Conservation (phyloP, 2,888 invertebrate genomes). For the Spodoptera exigua region DNA sequence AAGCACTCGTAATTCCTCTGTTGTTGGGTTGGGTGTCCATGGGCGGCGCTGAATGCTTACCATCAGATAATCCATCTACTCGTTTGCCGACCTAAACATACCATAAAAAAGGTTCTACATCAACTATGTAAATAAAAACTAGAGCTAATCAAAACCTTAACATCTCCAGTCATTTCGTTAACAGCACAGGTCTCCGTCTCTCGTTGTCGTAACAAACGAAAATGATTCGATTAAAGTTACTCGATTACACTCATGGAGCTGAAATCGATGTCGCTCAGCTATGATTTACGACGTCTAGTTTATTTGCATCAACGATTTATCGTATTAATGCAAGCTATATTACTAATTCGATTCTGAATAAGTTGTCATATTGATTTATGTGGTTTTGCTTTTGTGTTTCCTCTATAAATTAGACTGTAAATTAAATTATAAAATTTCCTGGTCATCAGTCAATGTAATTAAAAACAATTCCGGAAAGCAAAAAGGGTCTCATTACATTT, state of each 20-base stretch:
- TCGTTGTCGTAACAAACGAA: conserved; percentile 20
- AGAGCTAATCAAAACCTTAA: conserved; percentile 3
- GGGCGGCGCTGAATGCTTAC: no score
- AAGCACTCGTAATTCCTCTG: no score
- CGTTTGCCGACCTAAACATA: no score
- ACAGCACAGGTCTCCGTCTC: conserved; percentile 26
- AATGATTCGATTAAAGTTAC: conserved; percentile 25
- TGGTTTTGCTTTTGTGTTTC: background rate
- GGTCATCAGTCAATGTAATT: no score
- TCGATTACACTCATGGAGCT: conserved; percentile 25
- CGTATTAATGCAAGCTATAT: conserved; percentile 21
- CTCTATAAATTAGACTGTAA: background rate
- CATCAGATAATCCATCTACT: no score
- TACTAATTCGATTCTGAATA: conserved; percentile 29
- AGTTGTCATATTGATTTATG: conserved; percentile 20
- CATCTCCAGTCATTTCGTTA: conserved; percentile 19
- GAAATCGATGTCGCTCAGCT: conserved; percentile 20
- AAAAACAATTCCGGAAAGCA: no score
- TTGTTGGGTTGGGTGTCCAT: no score
- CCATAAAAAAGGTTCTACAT: no score
- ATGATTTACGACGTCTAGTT: conserved; percentile 31
- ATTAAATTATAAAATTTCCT: no score
- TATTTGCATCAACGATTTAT: conserved; percentile 36
- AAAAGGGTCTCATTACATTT: no score
- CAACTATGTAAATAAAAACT: conserved; percentile 23